Conservation (phyloP, 64 coral and sea anemone genomes). For the Pocillopora damicornis region DNA sequence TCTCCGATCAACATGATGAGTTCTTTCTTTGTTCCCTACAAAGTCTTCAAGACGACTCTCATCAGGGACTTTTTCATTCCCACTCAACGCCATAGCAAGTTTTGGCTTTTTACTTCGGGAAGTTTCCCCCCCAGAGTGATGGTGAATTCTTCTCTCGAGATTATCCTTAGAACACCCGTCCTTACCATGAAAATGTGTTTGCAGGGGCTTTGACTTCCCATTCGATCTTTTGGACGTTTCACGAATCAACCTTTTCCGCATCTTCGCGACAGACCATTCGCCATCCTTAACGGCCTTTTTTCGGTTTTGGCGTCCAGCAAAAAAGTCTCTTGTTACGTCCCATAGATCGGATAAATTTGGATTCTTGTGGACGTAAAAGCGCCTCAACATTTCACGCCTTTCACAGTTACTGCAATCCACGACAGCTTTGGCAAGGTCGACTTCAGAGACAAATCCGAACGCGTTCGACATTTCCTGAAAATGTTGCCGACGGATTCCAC, state of each 20-base stretch:
- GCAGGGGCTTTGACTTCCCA: neutral
- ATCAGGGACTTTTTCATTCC: neutral
- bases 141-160: neutral
- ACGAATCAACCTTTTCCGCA: neutral
- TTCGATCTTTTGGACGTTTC: neutral
- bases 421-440: constrained; percentile 51
- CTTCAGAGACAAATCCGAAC: constrained; percentile 60
- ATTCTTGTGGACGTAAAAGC: constrained; percentile 49
- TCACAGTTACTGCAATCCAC: neutral
- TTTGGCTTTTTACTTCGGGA: neutral
- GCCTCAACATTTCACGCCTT: constrained; percentile 36
- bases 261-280: neutral
- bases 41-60: neutral
- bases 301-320: neutral
- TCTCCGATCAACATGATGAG: neutral
- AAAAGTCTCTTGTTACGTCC: constrained; percentile 8
- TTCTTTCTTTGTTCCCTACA: neutral
- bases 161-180: neutral
- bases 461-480: constrained; percentile 50
- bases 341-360: constrained; percentile 34
- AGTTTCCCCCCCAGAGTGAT: neutral
- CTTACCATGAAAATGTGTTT: neutral
- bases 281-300: neutral
- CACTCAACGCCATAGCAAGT: too few relatives aligned
- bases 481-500: constrained; percentile 62